Evolutionary conservation across 2,797 vertebrate genomes (phyloP).

Genomic region (Vireo griseus): DNA sequence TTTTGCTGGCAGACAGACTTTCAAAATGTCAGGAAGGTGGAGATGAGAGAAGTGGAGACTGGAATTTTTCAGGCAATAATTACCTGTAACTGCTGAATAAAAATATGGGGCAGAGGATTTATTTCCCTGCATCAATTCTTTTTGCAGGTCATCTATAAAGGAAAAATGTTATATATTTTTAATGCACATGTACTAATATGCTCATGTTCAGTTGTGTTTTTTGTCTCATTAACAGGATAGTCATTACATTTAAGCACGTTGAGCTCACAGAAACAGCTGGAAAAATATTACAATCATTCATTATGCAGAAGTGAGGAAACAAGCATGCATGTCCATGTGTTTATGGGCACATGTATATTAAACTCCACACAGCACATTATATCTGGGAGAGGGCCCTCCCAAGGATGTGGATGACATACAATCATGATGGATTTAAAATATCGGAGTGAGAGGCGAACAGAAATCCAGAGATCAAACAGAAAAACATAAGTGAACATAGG

Average conservation of each 20-base stretch:
- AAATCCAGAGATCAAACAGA: background rate
- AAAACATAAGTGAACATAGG: background rate
- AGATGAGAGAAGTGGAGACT: background rate
- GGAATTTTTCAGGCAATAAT: background rate
- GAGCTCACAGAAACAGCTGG: constrained; percentile 27
- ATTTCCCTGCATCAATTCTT: background rate
- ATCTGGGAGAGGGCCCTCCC: background rate
- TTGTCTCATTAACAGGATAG: constrained; percentile 14
- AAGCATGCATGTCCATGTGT: background rate
- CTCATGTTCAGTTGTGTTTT: background rate
- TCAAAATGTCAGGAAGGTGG: background rate
- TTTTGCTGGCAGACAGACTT: background rate
- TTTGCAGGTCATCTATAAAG: background rate
- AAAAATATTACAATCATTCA: background rate
- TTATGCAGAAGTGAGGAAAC: background rate
- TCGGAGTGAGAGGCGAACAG: background rate
- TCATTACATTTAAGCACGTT: background rate
- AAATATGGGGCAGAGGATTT: background rate
- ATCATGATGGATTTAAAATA: background rate
- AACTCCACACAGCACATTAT: background rate
- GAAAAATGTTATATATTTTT: background rate
- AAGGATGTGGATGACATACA: background rate
- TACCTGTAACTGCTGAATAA: background rate
- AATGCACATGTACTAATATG: background rate
- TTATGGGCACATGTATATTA: background rate